Conservation (phyloP, 2,797 vertebrate species). For the Lithobates pipiens region DNA sequence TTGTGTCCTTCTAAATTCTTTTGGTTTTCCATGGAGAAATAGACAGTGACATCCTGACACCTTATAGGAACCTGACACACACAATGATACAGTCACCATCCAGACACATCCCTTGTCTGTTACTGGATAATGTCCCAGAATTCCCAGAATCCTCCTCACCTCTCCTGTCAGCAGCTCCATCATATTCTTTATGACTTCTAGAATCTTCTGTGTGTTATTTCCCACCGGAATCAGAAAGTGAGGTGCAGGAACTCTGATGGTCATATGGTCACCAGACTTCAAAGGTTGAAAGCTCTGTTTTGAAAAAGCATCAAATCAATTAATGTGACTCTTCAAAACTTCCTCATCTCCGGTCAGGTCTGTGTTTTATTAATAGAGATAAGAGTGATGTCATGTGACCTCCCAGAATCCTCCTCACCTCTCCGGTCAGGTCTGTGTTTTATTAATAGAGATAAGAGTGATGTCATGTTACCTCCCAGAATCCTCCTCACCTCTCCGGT, state of each 20-base stretch:
- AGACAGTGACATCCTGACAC: background rate
- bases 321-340: background rate
- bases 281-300: background rate
- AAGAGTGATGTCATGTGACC: too few relatives aligned
- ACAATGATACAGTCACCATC: conserved; percentile 1
- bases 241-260: background rate
- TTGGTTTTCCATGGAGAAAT: background rate
- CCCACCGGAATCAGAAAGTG: background rate
- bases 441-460: too few relatives aligned
- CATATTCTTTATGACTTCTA: background rate
- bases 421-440: too few relatives aligned
- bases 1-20: background rate
- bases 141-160: background rate
- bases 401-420: too few relatives aligned
- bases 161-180: background rate
- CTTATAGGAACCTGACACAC: background rate
- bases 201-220: background rate
- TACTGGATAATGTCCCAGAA: background rate
- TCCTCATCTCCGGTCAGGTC: background rate
- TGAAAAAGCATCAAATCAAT: background rate
- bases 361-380: too few relatives aligned
- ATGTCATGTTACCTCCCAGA: too few relatives aligned
- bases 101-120: background rate
- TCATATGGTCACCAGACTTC: background rate
- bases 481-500: too few relatives aligned